Evolutionary conservation across 1,140 invertebrate genomes (phyloP), one percentile per base, ranked within the genome.

Genomic region (Eumeta japonica): DNA sequence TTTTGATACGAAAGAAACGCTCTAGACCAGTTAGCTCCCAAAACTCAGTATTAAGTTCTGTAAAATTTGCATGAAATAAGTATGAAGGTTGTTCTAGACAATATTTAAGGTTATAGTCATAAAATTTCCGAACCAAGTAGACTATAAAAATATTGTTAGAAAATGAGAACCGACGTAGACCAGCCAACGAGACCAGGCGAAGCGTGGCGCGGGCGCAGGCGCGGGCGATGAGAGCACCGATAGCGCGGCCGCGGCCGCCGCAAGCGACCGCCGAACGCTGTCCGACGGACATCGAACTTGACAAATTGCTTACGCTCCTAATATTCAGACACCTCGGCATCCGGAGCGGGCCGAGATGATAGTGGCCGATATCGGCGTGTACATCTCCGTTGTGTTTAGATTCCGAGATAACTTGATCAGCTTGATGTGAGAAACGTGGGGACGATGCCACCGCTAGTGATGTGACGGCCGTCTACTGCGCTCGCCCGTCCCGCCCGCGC

Each of bases 261-360:
- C 4, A 14, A 14, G 15, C 16, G 28, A 10, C 3, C 31, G 10
- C 14, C 16, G 31, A 16, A 30, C 28, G 20, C 20, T 7, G n/a
- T n/a, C 29, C 37, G 19, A 60, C 58, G 56, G 52, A 61, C 55
- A 65, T 62, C 60, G 58, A 66, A 70, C 58, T 62, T 62, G 68
- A 70, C 68, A 73, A 73, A 73, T 73, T 68, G 65, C 62, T 70
- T 63, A 61, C 61, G 68, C 64, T 70, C 62, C 64, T 59, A 65
- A 68, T 66, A 63, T 61, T 52, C 54, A 57, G 65, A 68, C 65
- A 66, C 68, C 63, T 63, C 58, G 47, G 57, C 58, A 53, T 59
- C 46, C 46, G 20, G 20, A 24, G 20, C 20, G 20, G 20, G 5
- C 5, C 20, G 48, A 48, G 45, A 45, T 52, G 55, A 59, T 54